Conservation (phyloP, 2,888 invertebrate genomes). For the Erannis defoliaria region DNA sequence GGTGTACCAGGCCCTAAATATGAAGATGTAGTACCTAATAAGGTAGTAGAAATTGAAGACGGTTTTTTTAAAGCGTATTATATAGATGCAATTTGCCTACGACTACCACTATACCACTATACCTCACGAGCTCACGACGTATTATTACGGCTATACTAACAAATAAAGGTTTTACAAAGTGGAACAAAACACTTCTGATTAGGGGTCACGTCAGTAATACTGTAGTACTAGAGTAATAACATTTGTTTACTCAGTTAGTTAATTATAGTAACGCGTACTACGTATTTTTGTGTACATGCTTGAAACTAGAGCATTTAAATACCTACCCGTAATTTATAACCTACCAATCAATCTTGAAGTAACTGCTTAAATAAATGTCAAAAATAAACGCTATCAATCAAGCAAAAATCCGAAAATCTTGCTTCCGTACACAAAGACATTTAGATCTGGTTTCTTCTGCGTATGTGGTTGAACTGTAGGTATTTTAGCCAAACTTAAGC, state of each 20-base stretch:
- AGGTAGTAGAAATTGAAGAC: too few species aligned
- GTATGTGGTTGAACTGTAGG: not conserved
- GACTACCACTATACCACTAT: too few species aligned
- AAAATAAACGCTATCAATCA: conserved; percentile 9
- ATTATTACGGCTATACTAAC: too few species aligned
- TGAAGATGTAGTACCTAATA: too few species aligned
- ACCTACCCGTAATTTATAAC: not conserved
- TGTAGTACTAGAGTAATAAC: too few species aligned
- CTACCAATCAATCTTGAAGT: conserved; percentile 11
- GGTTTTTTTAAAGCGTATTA: too few species aligned
- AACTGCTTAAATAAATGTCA: conserved; percentile 10
- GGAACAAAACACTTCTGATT: not conserved
- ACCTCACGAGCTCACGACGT: too few species aligned
- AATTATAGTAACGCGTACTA: too few species aligned
- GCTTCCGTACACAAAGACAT: conserved; percentile 19
- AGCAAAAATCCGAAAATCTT: not conserved
- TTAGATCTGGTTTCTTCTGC: not conserved
- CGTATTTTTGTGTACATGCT: not conserved
- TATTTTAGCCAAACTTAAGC: conserved; percentile 18
- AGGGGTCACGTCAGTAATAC: not conserved
- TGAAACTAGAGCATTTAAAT: conserved; percentile 1
- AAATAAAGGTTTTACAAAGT: not conserved
- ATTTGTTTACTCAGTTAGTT: not conserved
- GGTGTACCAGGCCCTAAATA: too few species aligned
- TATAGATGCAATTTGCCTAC: too few species aligned